Percentiles rank a stretch among this genome's conserved stretches.
Conservation (phyloP, 2,797 vertebrate genomes). For the Thamnophis elegans region DNA sequence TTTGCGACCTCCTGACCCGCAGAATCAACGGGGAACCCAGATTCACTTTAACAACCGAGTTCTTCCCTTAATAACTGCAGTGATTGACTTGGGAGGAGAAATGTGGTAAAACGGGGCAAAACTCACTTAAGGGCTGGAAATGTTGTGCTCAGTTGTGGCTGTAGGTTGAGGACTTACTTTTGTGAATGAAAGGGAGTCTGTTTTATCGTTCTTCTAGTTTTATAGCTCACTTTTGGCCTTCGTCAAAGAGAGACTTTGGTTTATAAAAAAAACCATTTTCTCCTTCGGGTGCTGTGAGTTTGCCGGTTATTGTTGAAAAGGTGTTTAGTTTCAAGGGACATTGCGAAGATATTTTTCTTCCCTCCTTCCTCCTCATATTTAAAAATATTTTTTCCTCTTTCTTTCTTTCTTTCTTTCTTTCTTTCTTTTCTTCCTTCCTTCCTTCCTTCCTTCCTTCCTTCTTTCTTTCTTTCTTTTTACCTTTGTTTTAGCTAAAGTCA, state of each 20-base stretch:
- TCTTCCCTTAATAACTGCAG: no score
- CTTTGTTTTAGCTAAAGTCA: neutral
- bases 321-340: constrained; percentile 3
- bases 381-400: fast-evolving
- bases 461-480: neutral
- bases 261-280: constrained; percentile 4
- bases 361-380: neutral
- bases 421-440: neutral
- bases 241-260: constrained; percentile 9
- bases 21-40: no score
- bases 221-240: constrained; percentile 24
- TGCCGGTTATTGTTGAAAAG: neutral
- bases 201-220: constrained; percentile 40
- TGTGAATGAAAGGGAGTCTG: constrained; percentile 9
- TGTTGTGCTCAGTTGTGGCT: neutral
- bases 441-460: fast-evolving
- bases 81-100: no score
- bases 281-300: neutral
- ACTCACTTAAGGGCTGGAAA: neutral
- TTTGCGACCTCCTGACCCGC: no score
- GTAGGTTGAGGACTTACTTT: no score
- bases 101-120: no score
- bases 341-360: neutral
- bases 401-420: fast-evolving
- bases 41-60: neutral